Percentiles rank a stretch among this genome's conserved stretches.
Evolutionary conservation across 2,888 invertebrate species (phyloP).

Genomic region (Metallyticus violacea): DNA sequence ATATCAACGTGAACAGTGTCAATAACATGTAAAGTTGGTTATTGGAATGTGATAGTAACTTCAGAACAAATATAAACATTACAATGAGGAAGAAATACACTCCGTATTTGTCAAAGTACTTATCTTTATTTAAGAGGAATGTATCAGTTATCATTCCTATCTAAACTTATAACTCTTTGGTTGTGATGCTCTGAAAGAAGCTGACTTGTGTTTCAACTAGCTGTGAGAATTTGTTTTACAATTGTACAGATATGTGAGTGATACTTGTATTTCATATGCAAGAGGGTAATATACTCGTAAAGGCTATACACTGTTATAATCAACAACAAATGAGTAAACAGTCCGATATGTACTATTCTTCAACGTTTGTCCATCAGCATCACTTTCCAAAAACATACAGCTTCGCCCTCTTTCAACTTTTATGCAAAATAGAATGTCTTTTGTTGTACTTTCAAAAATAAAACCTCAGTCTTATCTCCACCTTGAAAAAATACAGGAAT

Average conservation of each 20-base stretch:
- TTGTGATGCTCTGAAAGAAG: conserved; percentile 1
- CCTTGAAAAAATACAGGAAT: background rate
- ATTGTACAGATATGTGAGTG: background rate
- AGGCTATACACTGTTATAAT: no score
- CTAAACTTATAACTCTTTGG: background rate
- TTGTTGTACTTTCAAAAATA: background rate
- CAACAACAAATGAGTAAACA: background rate
- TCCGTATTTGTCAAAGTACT: no score
- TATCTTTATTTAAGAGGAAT: background rate
- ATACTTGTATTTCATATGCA: background rate
- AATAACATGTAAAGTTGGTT: background rate
- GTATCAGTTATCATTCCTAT: background rate
- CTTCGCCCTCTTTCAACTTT: background rate
- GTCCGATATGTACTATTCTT: background rate
- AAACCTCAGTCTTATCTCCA: background rate
- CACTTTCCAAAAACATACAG: background rate
- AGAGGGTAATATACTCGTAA: background rate
- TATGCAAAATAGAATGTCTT: background rate
- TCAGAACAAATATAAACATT: background rate
- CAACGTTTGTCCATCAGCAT: background rate
- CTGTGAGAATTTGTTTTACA: background rate
- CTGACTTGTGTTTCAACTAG: background rate
- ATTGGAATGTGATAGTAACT: no score
- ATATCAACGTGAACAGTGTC: background rate
- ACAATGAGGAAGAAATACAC: background rate